Percentiles rank a stretch among this genome's conserved stretches.
These are phyloP conservation scores for Potorous gilbertii DNA, from an alignment of 2,797 vertebrate species.

Conservation along the genomic window DNA sequence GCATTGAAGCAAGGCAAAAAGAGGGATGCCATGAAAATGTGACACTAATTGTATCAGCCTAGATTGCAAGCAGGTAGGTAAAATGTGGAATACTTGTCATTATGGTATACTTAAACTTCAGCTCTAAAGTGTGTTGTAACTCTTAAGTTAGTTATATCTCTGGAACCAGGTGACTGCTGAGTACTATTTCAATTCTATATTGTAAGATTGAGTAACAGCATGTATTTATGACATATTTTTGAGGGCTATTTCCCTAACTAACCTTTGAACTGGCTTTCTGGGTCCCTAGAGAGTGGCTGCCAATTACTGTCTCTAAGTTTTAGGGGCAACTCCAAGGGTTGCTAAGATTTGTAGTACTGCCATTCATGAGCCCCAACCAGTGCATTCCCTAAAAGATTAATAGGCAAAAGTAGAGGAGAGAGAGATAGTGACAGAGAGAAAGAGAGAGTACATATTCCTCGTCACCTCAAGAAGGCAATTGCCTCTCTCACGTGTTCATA, in stretches of 20 bases:
- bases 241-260: neutral
- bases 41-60: too few relatives aligned
- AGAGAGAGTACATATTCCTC: neutral
- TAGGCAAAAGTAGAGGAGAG: neutral
- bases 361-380: neutral
- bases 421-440: neutral
- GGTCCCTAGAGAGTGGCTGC: neutral
- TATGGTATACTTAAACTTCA: too few relatives aligned
- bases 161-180: neutral
- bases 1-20: too few relatives aligned
- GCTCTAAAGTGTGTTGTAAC: neutral
- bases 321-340: neutral
- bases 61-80: too few relatives aligned
- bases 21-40: too few relatives aligned
- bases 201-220: neutral
- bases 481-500: neutral
- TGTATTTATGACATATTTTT: neutral
- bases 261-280: neutral
- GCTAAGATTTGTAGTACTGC: neutral
- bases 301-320: neutral
- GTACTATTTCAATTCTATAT: neutral
- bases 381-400: neutral
- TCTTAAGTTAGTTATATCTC: neutral
- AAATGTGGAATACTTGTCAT: too few relatives aligned
- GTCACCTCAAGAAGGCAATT: neutral